phyloP scores from a whole-genome alignment of 92 coral and sea anemone species.

The Parazoanthus atlanticus region DNA sequence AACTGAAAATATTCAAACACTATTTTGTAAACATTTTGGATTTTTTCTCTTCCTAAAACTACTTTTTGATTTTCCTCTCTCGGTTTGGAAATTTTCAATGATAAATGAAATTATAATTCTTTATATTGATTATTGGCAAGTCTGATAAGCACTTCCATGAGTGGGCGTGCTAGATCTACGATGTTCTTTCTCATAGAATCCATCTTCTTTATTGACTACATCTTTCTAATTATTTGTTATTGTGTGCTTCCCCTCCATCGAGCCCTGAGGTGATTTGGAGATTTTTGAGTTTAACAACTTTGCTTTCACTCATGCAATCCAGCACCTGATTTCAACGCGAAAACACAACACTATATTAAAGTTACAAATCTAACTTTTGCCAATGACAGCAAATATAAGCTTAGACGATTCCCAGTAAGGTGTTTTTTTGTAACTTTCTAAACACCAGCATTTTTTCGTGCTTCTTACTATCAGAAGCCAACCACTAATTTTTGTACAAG shows the following conservation, averaged over 20 bases:
- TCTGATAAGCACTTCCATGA: conserved; percentile 1
- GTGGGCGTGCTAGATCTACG: not conserved
- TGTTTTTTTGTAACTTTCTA: not conserved
- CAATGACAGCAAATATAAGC: not conserved
- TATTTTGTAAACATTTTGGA: not conserved
- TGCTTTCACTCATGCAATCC: conserved; percentile 9
- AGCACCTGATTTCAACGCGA: not conserved
- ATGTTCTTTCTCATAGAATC: not conserved
- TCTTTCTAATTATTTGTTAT: conserved; percentile 17
- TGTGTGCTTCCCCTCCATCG: not conserved
- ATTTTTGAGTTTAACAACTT: not conserved
- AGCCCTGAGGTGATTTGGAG: conserved; percentile 15
- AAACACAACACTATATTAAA: not conserved
- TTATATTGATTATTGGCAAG: not conserved
- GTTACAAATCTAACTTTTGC: not conserved
- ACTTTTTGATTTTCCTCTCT: not conserved
- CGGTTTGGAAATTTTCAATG: not conserved
- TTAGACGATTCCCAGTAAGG: not conserved
- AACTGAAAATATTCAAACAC: not conserved
- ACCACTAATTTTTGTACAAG: not conserved
- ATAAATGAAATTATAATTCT: not conserved
- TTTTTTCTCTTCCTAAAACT: not conserved
- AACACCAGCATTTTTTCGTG: not conserved
- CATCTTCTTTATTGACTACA: not conserved
- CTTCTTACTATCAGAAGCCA: not conserved